Percentiles rank a stretch among this genome's conserved stretches.
phyloP scores from a whole-genome alignment of 2,113 vertebrate species.

The Elanoides forficatus region DNA sequence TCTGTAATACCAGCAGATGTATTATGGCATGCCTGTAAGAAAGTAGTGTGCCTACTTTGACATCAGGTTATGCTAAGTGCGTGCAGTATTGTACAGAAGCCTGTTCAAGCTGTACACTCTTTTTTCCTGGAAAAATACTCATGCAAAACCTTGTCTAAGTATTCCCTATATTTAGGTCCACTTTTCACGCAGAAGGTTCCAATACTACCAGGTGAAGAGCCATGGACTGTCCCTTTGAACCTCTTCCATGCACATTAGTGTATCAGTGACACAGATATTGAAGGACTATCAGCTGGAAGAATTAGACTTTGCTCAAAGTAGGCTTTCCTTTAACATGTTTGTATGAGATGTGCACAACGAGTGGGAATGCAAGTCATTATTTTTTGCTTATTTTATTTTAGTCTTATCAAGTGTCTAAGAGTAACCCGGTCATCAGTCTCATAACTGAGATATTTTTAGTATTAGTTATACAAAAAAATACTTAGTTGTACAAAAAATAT shows the following conservation, averaged over 20 bases:
- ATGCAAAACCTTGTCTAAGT: neutral
- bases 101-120: neutral
- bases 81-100: neutral
- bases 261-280: neutral
- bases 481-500: neutral
- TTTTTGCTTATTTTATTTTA: neutral
- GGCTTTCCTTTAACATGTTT: neutral
- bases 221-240: neutral
- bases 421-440: neutral
- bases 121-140: neutral
- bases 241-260: neutral
- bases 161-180: neutral
- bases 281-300: neutral
- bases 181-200: neutral
- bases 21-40: neutral
- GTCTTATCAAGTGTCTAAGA: neutral
- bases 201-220: neutral
- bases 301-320: neutral
- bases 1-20: neutral
- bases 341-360: neutral
- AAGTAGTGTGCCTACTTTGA: neutral
- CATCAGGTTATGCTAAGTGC: neutral
- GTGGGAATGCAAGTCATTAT: neutral
- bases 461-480: neutral
- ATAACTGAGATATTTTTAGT: neutral